phyloP scores from a whole-genome alignment of 2,113 vertebrate genomes.

The Bostrychus sinensis region DNA sequence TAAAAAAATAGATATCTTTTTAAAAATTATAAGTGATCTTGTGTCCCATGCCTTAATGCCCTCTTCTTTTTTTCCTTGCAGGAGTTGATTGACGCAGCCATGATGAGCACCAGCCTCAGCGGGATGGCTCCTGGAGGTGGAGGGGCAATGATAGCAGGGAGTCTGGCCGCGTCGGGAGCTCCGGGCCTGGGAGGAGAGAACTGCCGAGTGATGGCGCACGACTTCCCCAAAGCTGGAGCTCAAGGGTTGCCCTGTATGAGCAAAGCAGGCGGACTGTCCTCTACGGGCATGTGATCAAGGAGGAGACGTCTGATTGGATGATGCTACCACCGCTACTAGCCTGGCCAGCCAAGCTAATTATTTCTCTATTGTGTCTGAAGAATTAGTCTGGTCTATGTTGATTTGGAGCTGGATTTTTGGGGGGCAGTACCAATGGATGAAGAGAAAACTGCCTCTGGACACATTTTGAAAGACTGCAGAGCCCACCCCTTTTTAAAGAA shows the following conservation, averaged over 20 bases:
- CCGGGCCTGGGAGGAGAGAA: constrained; percentile 83
- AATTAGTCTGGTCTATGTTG: no score
- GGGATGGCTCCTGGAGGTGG: constrained; percentile 71
- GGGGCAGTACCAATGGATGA: no score
- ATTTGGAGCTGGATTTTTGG: no score
- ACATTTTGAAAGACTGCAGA: no score
- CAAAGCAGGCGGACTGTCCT: constrained; percentile 88
- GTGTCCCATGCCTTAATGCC: neutral
- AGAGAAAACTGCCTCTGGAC: no score
- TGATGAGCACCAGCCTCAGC: constrained; percentile 86
- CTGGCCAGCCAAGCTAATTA: neutral
- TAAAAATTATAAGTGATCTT: no score
- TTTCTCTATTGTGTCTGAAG: no score
- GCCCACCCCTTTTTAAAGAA: no score
- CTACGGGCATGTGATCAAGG: constrained; percentile 84
- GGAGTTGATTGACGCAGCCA: constrained; percentile 91
- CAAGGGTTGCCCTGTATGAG: constrained; percentile 92
- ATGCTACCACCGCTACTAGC: neutral
- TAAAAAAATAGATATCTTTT: no score
- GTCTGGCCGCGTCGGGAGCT: constrained; percentile 41
- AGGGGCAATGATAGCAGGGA: constrained; percentile 40
- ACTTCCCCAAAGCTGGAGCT: constrained; percentile 86
- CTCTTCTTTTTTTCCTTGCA: constrained; percentile 50
- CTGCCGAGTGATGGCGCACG: constrained; percentile 86
- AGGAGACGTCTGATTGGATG: constrained; percentile 26